These are phyloP conservation scores for Drosophila antonietae DNA, from an alignment of 2,888 invertebrate genomes.

Conservation along the genomic window DNA sequence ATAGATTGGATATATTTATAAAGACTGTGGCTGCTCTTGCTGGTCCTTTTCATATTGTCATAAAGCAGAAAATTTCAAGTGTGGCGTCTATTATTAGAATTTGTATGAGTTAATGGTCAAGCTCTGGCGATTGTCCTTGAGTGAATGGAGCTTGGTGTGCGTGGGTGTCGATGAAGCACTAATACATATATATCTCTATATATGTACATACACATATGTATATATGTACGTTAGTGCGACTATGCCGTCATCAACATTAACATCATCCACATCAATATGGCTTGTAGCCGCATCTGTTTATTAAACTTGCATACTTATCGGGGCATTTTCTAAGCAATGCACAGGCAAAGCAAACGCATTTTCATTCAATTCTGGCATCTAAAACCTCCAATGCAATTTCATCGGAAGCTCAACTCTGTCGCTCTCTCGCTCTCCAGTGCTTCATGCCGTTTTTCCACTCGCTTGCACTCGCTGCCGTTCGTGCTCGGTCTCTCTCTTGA, in stretches of 20 bases:
- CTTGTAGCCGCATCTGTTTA: neutral
- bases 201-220: too few relatives aligned
- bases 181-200: conserved; percentile 9
- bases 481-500: conserved; percentile 36
- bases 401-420: conserved; percentile 9
- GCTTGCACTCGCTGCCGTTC: conserved; percentile 6
- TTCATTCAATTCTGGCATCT: conserved; percentile 26
- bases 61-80: conserved; percentile 53
- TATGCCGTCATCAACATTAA: conserved; percentile 41
- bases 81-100: conserved; percentile 46
- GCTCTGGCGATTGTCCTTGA: conserved; percentile 34
- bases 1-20: conserved; percentile 17
- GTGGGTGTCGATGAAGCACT: conserved; percentile 41
- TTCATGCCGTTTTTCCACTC: conserved; percentile 1
- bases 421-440: conserved; percentile 9
- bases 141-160: conserved; percentile 27
- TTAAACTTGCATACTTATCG: conserved; percentile 54
- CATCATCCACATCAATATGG: conserved; percentile 16
- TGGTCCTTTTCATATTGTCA: conserved; percentile 28
- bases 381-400: conserved; percentile 36
- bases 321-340: conserved; percentile 18
- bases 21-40: conserved; percentile 32
- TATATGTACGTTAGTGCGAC: conserved; percentile 3
- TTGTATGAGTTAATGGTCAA: conserved; percentile 50
- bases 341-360: neutral